A percentile compares a stretch with the other conserved stretches of the same genome.
phyloP scores from a whole-genome alignment of 1,140 invertebrate genomes.

The Chrysomallon squamiferum region DNA sequence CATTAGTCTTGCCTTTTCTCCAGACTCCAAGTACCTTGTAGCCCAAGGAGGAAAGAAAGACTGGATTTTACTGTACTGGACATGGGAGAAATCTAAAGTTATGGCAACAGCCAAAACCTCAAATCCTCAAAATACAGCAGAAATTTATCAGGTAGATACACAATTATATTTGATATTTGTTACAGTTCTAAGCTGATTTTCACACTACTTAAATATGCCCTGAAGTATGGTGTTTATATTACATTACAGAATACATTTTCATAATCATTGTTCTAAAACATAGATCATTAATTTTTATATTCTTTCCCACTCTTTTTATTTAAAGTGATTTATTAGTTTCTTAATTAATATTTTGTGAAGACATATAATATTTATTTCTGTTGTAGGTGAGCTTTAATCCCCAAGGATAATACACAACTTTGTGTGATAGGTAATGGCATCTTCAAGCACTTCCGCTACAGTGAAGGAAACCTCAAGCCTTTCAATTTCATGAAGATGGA shows the following conservation, averaged over 20 bases:
- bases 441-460: conserved; percentile 79
- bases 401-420: conserved; percentile 75
- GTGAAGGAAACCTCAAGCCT: conserved; percentile 81
- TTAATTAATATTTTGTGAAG: no score
- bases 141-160: conserved; percentile 62
- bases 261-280: no score
- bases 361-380: neutral
- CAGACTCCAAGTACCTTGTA: conserved; percentile 79
- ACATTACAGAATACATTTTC: no score
- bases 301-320: no score
- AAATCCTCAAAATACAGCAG: conserved; percentile 54
- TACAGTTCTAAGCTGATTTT: neutral
- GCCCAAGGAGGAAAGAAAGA: conserved; percentile 81
- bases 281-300: no score
- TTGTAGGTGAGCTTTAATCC: conserved; percentile 76
- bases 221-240: no score
- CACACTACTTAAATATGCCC: neutral
- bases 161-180: neutral
- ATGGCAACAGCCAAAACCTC: conserved; percentile 76
- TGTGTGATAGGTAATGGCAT: conserved; percentile 76
- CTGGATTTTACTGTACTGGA: conserved; percentile 80
- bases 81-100: conserved; percentile 84
- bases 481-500: conserved; percentile 85
- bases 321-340: no score
- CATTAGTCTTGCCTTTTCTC: conserved; percentile 77